Evolutionary conservation across 2,797 vertebrate species (phyloP).

Genomic region (Allobates femoralis): DNA sequence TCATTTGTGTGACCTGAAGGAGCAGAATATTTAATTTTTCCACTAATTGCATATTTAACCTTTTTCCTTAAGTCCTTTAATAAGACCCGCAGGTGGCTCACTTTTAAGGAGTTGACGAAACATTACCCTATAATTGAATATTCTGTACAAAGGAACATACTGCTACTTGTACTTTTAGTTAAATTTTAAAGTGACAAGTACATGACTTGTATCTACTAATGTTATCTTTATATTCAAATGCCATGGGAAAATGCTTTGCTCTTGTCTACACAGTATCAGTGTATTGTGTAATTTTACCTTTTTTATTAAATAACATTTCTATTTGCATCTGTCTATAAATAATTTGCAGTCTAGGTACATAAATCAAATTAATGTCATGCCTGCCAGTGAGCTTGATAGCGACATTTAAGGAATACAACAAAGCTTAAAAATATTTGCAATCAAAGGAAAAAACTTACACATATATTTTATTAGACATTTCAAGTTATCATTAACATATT

Average conservation of each 20-base stretch:
- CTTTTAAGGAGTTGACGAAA: constrained; percentile 40
- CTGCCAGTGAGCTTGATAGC: not conserved
- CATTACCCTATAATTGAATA: constrained; percentile 41
- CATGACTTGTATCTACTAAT: not conserved
- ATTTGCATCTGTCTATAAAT: not conserved
- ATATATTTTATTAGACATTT: not conserved
- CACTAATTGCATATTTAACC: constrained; percentile 58
- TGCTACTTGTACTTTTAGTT: constrained; percentile 7
- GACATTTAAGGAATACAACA: not conserved
- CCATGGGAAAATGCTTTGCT: not conserved
- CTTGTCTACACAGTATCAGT: not conserved
- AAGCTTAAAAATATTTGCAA: not conserved
- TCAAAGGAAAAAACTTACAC: not conserved
- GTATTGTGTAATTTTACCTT: not conserved
- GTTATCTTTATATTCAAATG: not conserved
- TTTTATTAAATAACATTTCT: not conserved
- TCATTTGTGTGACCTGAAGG: constrained; percentile 55
- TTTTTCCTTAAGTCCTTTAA: constrained; percentile 49
- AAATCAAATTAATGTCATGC: not conserved
- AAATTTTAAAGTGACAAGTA: constrained; percentile 1
- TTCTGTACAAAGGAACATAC: constrained; percentile 37
- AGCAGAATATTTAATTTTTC: constrained; percentile 57
- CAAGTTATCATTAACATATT: too few relatives aligned
- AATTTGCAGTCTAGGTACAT: not conserved
- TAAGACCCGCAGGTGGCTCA: constrained; percentile 52